phyloP scores from a whole-genome alignment of 2,113 vertebrate species.

The Xiphophorus couchianus region DNA sequence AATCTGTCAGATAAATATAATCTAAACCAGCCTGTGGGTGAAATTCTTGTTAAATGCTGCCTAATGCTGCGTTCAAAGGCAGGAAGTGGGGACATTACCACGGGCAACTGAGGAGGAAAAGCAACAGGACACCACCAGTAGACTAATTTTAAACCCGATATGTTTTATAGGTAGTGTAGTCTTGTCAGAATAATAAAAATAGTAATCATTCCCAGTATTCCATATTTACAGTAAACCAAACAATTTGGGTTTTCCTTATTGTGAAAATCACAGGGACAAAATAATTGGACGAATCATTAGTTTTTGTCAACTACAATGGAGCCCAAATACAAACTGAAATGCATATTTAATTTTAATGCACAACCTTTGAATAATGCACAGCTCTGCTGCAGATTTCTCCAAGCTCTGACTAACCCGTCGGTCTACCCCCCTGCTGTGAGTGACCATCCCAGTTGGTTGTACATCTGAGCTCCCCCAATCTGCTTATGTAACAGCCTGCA shows the following conservation, averaged over 20 bases:
- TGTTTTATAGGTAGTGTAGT: no score
- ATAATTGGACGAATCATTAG: neutral
- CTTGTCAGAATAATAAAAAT: neutral
- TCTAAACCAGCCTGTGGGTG: neutral
- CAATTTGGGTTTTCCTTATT: neutral
- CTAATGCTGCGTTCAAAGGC: no score
- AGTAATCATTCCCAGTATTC: neutral
- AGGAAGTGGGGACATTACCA: no score
- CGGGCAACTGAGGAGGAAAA: no score
- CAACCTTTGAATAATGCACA: neutral
- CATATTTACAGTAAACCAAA: neutral
- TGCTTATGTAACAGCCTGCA: constrained; percentile 71
- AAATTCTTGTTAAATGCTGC: neutral
- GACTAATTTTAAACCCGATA: no score
- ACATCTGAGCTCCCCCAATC: constrained; percentile 53
- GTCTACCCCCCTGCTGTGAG: constrained; percentile 30
- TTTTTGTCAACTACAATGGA: neutral
- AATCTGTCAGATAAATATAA: neutral
- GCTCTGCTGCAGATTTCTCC: constrained; percentile 18
- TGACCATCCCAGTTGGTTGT: constrained; percentile 31
- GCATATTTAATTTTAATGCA: neutral
- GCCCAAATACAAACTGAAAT: neutral
- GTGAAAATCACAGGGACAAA: neutral
- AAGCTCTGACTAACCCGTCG: constrained; percentile 27
- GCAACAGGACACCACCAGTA: no score